Conservation (phyloP, 2,113 vertebrate species). For the Meriones unguiculatus region DNA sequence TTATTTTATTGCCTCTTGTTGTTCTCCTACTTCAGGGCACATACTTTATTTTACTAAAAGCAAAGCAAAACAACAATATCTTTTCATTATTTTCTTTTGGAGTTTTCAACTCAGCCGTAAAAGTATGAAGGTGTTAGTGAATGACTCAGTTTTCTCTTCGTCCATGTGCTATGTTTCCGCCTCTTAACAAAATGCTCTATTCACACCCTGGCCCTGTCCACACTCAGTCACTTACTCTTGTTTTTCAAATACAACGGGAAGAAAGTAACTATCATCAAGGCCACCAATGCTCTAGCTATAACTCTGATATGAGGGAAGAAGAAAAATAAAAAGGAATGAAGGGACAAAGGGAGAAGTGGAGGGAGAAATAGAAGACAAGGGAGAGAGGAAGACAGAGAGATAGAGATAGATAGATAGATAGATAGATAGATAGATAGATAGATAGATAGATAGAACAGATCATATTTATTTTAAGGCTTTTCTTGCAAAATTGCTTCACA, state of each 20-base stretch:
- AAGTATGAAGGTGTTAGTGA: neutral
- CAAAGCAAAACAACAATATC: neutral
- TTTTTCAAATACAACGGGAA: neutral
- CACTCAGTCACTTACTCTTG: neutral
- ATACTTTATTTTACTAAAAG: slow-evolving; percentile 15
- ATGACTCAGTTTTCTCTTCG: neutral
- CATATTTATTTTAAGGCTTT: slow-evolving; percentile 65
- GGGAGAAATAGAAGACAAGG: no score
- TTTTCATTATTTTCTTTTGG: neutral
- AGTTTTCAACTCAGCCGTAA: neutral
- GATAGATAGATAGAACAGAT: neutral
- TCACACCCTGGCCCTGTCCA: neutral
- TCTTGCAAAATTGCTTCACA: slow-evolving; percentile 11
- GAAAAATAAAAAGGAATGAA: neutral
- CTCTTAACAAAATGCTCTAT: neutral
- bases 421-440: neutral
- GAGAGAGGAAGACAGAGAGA: neutral
- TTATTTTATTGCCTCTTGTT: neutral
- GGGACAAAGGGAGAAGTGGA: no score
- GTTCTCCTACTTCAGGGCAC: neutral
- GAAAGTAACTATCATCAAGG: neutral
- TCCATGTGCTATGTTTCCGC: no score
- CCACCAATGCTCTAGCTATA: neutral
- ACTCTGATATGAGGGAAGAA: neutral
- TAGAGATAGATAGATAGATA: no score